Evolutionary conservation across 2,888 invertebrate genomes (phyloP).

Genomic region (Hydraecia micacea): DNA sequence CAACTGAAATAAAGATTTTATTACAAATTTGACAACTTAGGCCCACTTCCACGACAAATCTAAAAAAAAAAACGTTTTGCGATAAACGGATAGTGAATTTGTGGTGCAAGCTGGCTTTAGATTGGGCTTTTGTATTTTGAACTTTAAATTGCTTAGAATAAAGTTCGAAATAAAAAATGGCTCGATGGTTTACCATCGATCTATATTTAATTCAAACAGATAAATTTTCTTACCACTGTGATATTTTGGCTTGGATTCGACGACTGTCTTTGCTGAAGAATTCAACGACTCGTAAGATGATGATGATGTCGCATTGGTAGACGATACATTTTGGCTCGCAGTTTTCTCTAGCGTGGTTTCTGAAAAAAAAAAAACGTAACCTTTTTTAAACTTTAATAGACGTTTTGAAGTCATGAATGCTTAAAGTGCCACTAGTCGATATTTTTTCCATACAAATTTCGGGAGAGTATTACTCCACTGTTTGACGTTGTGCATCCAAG

Average conservation of each 20-base stretch:
- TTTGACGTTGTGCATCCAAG: too few species aligned
- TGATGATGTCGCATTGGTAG: not conserved
- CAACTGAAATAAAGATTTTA: not conserved
- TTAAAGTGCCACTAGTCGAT: not conserved
- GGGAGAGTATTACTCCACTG: too few species aligned
- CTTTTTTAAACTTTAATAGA: not conserved
- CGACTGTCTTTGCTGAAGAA: not conserved
- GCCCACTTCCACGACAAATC: not conserved
- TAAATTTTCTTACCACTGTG: conserved; percentile 28
- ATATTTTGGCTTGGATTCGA: conserved; percentile 18
- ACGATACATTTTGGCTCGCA: not conserved
- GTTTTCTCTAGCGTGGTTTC: not conserved
- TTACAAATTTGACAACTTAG: not conserved
- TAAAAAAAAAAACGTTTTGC: not conserved
- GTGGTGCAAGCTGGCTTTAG: not conserved
- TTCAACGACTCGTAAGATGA: not conserved
- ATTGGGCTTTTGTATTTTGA: not conserved
- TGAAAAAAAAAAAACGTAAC: not conserved
- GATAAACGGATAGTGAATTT: not conserved
- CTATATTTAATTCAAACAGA: not conserved
- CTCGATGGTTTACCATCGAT: not conserved
- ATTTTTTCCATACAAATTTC: too few species aligned
- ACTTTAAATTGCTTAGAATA: not conserved
- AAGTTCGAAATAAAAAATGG: not conserved
- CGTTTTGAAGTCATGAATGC: not conserved